Base-by-base conservation (phyloP, 37 sponge, comb jelly and placozoan species). In the Halisarca cf. caerulea region DNA sequence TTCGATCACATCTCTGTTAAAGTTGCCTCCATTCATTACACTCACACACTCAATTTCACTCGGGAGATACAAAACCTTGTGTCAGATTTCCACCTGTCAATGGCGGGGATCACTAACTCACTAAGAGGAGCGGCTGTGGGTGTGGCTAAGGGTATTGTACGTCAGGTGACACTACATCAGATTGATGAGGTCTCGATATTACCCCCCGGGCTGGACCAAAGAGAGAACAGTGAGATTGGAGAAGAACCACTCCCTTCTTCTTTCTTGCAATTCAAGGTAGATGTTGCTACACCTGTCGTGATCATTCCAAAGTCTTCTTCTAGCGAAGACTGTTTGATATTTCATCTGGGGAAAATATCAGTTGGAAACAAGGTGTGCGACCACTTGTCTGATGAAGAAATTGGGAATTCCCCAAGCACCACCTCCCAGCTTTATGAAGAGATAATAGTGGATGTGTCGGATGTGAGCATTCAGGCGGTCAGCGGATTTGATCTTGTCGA, bases 1-100 rank as follows among this genome's bases (percentile, higher is more conserved):
- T 42, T 20, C 2, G 70, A 86, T 33, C 78, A 82, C 34, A 34
- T 97, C 11, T 62, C 42, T 17, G 85, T 79, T 20, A 82, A 45
- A 25, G 75, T 97, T 20, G 94, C 97, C 8, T 82, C 97, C 25
- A 86, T 95, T 18, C 89, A 82, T 35, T 97, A 97, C 79, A 83
- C 92, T 0, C 97, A 97, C 80, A 89, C 91, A 24, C 88, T 81
- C 25, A 79, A 86, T 57, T 92, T 97, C 35, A 80, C 95, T 35
- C 72, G 82, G 38, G 86, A 92, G 38, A 72, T 95, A 44, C 91
- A 97, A 35, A 47, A 64, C 61, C 95, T 96, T 77, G 85, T 90
- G 0, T 85, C 91, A 0, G 91, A 92, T 3, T 95, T 97, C 58
- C 82, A 88, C 27, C 57, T 57, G 34, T 88, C 86, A 57, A 58